Evolutionary conservation across 30 jellyfish, hydroid and myxozoan genomes (phyloP).

Genomic region (Catostylus mosaicus): DNA sequence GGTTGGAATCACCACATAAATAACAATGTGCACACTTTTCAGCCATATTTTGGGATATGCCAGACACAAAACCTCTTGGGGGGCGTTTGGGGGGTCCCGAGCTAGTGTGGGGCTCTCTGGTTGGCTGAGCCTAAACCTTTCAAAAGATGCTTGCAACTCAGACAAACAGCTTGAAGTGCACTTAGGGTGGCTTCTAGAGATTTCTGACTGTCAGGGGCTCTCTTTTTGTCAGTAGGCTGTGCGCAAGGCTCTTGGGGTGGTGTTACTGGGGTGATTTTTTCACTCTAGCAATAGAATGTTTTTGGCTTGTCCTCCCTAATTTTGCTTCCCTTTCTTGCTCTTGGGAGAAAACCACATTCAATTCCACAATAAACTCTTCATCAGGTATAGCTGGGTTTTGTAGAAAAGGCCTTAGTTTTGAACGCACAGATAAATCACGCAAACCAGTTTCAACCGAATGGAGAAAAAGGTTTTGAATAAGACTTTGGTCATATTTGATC

Average conservation of each 20-base stretch:
- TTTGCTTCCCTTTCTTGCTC: slow-evolving; percentile 63
- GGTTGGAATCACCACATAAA: slow-evolving; percentile 54
- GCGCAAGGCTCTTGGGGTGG: slow-evolving; percentile 7
- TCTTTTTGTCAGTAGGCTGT: slow-evolving; percentile 6
- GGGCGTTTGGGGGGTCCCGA: slow-evolving; percentile 31
- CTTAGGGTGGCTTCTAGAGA: slow-evolving; percentile 33
- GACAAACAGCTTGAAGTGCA: slow-evolving; percentile 38
- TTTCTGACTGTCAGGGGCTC: slow-evolving; percentile 12
- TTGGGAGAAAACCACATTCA: slow-evolving; percentile 38
- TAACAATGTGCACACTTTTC: slow-evolving; percentile 62
- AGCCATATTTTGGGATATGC: slow-evolving; percentile 20
- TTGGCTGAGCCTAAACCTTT: slow-evolving; percentile 28
- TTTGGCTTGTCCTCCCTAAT: slow-evolving; percentile 16
- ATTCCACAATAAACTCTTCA: slow-evolving; percentile 23
- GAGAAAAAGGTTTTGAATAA: slow-evolving; percentile 32
- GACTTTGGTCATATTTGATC: slow-evolving; percentile 40
- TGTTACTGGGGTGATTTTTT: slow-evolving; percentile 14
- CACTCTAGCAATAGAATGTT: slow-evolving; percentile 16
- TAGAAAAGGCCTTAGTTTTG: slow-evolving; percentile 34
- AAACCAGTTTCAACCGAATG: slow-evolving; percentile 60
- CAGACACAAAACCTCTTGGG: slow-evolving; percentile 32
- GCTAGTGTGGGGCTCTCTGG: neutral
- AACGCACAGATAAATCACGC: slow-evolving; percentile 39
- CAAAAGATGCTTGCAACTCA: slow-evolving; percentile 49
- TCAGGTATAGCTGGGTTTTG: slow-evolving; percentile 35